Percentiles rank a stretch among this genome's conserved stretches.
Evolutionary conservation across 2,888 invertebrate genomes (phyloP).

Genomic region (Phyto melanocephala): DNA sequence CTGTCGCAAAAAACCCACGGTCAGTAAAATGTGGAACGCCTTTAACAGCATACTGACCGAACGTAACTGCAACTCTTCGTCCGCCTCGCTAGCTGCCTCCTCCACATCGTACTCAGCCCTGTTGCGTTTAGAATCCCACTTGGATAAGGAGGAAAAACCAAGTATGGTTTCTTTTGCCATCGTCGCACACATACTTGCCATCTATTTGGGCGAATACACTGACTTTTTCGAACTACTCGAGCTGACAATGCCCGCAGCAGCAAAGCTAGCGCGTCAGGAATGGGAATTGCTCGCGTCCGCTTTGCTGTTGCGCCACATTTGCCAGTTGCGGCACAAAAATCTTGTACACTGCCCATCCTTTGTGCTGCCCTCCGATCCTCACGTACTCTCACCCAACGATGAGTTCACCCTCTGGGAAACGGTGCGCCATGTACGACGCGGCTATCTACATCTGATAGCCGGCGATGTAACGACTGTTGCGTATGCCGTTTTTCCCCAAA

Average conservation of each 20-base stretch:
- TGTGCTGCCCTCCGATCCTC: constrained; percentile 70
- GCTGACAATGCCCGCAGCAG: constrained; percentile 68
- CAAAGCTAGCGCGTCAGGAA: constrained; percentile 68
- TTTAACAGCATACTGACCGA: constrained; percentile 69
- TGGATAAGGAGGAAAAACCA: constrained; percentile 65
- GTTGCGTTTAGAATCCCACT: constrained; percentile 67
- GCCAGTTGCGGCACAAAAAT: constrained; percentile 69
- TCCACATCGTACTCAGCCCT: constrained; percentile 69
- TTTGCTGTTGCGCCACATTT: constrained; percentile 69
- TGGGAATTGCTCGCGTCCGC: constrained; percentile 70
- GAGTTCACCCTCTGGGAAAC: constrained; percentile 69
- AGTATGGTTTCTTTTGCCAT: constrained; percentile 68
- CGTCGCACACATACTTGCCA: constrained; percentile 69
- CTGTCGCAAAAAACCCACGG: constrained; percentile 71
- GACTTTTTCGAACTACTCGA: constrained; percentile 70
- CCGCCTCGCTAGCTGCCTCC: constrained; percentile 63
- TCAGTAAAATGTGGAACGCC: constrained; percentile 69
- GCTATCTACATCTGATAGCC: constrained; percentile 69
- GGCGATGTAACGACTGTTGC: constrained; percentile 69
- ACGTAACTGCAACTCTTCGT: constrained; percentile 64
- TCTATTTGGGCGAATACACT: constrained; percentile 70
- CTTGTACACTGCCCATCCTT: constrained; percentile 71
- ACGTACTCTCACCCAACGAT: constrained; percentile 69
- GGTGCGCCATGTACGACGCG: constrained; percentile 67
- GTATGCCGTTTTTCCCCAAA: constrained; percentile 69